Conservation (phyloP, 2,888 invertebrate species). For the Dolichopus griseipennis region DNA sequence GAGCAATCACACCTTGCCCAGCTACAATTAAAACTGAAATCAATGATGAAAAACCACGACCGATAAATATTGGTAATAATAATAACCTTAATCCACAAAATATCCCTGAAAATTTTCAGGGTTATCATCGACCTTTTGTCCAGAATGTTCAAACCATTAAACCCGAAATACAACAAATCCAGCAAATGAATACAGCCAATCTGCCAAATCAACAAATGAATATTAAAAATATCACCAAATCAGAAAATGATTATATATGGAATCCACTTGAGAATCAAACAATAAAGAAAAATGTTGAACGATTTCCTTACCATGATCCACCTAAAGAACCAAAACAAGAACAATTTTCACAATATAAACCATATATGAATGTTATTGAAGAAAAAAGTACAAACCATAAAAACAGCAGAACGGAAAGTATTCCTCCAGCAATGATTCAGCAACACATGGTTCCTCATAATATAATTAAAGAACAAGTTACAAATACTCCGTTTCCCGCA, state of each 20-base stretch:
- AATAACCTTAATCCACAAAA: not conserved
- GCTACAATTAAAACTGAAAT: not conserved
- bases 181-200: not conserved
- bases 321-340: constrained; percentile 22
- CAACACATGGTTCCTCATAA: constrained; percentile 11
- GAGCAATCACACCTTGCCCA: not conserved
- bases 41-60: not conserved
- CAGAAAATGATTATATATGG: not conserved
- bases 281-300: constrained; percentile 44
- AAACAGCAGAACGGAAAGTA: not conserved
- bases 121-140: not conserved
- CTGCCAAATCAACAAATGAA: not conserved
- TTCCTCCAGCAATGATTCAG: constrained; percentile 25
- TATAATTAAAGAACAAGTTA: constrained; percentile 38
- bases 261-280: not conserved
- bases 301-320: constrained; percentile 35
- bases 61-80: not conserved
- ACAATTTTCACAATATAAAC: constrained; percentile 32
- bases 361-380: constrained; percentile 51
- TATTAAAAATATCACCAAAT: not conserved
- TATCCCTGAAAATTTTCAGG: not conserved
- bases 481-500: constrained; percentile 28
- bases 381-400: constrained; percentile 43
- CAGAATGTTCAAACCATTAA: not conserved
- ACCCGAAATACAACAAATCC: not conserved